phyloP scores from a whole-genome alignment of 1,140 invertebrate species.

The Eumaeus atala region DNA sequence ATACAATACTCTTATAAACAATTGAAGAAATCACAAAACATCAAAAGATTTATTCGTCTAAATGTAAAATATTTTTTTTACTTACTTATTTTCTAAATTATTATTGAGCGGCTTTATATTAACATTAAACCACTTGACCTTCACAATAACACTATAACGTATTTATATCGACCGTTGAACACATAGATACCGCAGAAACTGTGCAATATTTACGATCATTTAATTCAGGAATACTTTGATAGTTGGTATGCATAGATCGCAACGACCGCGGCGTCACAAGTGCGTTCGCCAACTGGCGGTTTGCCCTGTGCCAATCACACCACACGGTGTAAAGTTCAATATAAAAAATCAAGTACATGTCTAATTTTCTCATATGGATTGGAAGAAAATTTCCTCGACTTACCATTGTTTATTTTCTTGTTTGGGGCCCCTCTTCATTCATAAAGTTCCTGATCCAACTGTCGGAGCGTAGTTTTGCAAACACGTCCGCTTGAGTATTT shows the following conservation, averaged over 20 bases:
- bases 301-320: constrained; percentile 48
- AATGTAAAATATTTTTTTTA: too few species aligned
- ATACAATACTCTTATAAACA: too few species aligned
- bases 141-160: too few species aligned
- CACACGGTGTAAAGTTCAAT: constrained; percentile 53
- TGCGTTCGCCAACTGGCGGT: constrained; percentile 60
- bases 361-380: constrained; percentile 18
- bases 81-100: too few species aligned
- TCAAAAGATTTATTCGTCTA: too few species aligned
- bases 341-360: constrained; percentile 23
- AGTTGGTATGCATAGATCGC: background rate
- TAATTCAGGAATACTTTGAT: constrained; percentile 22
- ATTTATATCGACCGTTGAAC: background rate
- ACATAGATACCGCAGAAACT: background rate
- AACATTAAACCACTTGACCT: too few species aligned
- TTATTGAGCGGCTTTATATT: too few species aligned
- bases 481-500: background rate
- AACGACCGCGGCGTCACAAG: constrained; percentile 44
- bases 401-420: background rate
- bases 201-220: constrained; percentile 21
- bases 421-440: constrained; percentile 1
- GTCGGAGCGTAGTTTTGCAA: background rate
- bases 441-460: background rate
- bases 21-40: too few species aligned
- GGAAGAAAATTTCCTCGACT: background rate